These are phyloP conservation scores for Daphoenositta chrysoptera DNA, from an alignment of 2,113 vertebrate species.

Conservation along the genomic window DNA sequence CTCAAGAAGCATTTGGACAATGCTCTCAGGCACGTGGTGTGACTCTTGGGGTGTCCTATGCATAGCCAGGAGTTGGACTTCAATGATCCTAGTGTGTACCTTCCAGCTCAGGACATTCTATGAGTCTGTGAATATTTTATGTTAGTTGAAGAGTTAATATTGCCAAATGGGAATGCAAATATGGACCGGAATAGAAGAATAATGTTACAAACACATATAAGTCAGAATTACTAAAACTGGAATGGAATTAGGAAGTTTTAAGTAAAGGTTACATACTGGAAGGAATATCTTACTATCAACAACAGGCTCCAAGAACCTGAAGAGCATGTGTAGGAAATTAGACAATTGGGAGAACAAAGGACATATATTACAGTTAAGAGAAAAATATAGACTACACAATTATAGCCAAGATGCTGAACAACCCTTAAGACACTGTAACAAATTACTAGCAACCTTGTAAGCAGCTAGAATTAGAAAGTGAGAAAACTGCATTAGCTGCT, in stretches of 20 bases:
- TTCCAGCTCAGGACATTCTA: neutral
- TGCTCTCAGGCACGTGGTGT: neutral
- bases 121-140: neutral
- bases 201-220: neutral
- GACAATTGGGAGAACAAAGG: neutral
- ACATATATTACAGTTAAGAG: neutral
- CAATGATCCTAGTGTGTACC: too few relatives aligned
- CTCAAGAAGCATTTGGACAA: neutral
- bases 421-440: neutral
- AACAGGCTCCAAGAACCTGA: neutral
- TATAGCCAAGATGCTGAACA: neutral
- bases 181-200: fast-evolving
- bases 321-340: neutral
- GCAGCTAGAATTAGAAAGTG: neutral
- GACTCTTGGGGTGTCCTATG: neutral
- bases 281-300: neutral
- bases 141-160: neutral
- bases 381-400: neutral
- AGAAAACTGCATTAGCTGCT: neutral
- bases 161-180: neutral
- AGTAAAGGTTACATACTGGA: neutral
- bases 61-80: neutral
- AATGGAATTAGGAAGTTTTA: neutral
- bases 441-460: neutral
- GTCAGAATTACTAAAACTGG: neutral